These are phyloP conservation scores for Enoplolaimus lenunculus DNA, from an alignment of 2,888 invertebrate species.

Conservation along the genomic window DNA sequence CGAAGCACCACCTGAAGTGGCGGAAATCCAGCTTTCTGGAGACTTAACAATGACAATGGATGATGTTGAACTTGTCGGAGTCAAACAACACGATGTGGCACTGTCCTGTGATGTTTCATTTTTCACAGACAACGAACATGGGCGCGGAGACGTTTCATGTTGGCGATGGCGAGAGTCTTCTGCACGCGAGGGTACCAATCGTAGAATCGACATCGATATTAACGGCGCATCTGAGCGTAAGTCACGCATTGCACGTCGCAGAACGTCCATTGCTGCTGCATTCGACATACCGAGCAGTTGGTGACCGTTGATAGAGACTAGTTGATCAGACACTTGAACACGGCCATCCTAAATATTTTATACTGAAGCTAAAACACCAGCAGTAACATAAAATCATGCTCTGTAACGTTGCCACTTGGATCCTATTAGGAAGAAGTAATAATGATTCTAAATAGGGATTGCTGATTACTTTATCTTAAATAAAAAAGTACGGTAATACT, in stretches of 20 bases:
- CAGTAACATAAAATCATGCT: too few species aligned
- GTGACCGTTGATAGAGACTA: slow-evolving; percentile 73
- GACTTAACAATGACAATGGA: background rate
- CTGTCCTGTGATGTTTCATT: too few species aligned
- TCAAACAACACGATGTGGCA: too few species aligned
- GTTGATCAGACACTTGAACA: slow-evolving; percentile 79
- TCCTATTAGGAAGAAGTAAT: too few species aligned
- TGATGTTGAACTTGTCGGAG: background rate
- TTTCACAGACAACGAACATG: too few species aligned
- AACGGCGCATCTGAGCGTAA: slow-evolving; percentile 62
- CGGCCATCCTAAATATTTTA: slow-evolving; percentile 55
- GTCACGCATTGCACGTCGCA: slow-evolving; percentile 48
- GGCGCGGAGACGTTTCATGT: background rate
- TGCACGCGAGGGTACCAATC: too few species aligned
- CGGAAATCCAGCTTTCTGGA: background rate
- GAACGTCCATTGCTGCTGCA: slow-evolving; percentile 82
- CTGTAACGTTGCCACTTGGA: too few species aligned
- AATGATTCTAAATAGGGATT: too few species aligned
- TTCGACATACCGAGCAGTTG: slow-evolving; percentile 73
- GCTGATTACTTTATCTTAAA: too few species aligned
- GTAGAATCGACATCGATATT: slow-evolving; percentile 64
- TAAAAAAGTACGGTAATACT: too few species aligned
- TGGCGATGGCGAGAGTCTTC: background rate
- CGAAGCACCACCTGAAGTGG: background rate
- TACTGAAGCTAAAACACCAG: too few species aligned